Evolutionary conservation across 30 jellyfish, hydroid and myxozoan species (phyloP).

Genomic region (Sanderia malayensis): DNA sequence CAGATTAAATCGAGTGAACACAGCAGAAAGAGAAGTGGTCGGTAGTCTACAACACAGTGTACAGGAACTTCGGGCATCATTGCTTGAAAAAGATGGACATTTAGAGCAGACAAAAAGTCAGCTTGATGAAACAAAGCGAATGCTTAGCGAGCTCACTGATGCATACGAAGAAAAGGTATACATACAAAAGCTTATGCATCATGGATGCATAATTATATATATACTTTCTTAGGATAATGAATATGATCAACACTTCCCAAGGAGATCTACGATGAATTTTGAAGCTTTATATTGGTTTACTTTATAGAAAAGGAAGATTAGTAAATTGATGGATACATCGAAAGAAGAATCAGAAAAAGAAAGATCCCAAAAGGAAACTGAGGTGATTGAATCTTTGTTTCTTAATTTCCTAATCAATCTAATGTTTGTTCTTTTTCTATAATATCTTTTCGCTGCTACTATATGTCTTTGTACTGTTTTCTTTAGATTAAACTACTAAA

Average conservation of each 20-base stretch:
- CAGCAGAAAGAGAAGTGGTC: conserved; percentile 76
- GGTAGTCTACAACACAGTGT: conserved; percentile 62
- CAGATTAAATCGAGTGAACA: conserved; percentile 66
- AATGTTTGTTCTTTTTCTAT: too few relatives aligned
- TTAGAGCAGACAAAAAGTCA: conserved; percentile 44
- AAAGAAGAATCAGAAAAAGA: conserved; percentile 78
- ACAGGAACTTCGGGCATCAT: conserved; percentile 58
- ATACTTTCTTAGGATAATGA: too few relatives aligned
- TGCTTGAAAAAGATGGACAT: conserved; percentile 53
- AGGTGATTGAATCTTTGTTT: too few relatives aligned
- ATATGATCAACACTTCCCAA: too few relatives aligned
- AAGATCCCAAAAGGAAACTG: conserved; percentile 64
- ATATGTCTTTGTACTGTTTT: conserved; percentile 4
- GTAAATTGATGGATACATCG: conserved; percentile 67
- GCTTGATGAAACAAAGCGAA: conserved; percentile 73
- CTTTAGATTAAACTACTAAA: conserved; percentile 49
- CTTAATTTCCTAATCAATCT: too few relatives aligned
- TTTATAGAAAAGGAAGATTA: conserved; percentile 73
- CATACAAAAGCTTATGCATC: too few relatives aligned
- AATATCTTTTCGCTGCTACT: too few relatives aligned
- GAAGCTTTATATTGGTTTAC: too few relatives aligned
- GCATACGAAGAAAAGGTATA: conserved; percentile 76
- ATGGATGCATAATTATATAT: too few relatives aligned
- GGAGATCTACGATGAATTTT: too few relatives aligned
- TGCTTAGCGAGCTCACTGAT: conserved; percentile 30